A percentile compares a stretch with the other conserved stretches of the same genome.
phyloP scores from a whole-genome alignment of 2,888 invertebrate species.

The Leptopterna dolabrata region DNA sequence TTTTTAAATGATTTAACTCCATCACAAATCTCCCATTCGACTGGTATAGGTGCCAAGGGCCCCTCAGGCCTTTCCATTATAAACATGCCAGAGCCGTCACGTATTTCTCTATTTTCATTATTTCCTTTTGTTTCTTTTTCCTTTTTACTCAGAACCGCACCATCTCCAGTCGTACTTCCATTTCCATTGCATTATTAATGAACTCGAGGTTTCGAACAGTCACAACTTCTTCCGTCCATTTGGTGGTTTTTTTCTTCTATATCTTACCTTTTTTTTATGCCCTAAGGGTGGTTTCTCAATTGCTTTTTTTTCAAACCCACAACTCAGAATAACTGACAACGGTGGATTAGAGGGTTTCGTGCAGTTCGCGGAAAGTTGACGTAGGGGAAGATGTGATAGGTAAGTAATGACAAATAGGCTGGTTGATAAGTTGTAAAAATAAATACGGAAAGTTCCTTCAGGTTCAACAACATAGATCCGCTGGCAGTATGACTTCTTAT shows the following conservation, averaged over 20 bases:
- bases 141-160: neutral
- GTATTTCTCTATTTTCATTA: slow-evolving; percentile 53
- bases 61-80: slow-evolving; percentile 51
- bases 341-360: neutral
- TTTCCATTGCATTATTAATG: slow-evolving; percentile 54
- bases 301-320: neutral
- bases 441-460: too few relatives aligned
- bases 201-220: slow-evolving; percentile 33
- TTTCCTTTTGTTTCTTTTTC: slow-evolving; percentile 46
- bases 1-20: slow-evolving; percentile 54
- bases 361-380: neutral
- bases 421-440: neutral
- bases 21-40: slow-evolving; percentile 54
- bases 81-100: slow-evolving; percentile 50
- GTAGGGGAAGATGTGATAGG: neutral
- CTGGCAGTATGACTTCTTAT: too few relatives aligned
- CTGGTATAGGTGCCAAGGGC: slow-evolving; percentile 53
- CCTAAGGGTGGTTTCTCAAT: slow-evolving; percentile 12
- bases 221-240: slow-evolving; percentile 38
- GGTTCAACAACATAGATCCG: too few relatives aligned
- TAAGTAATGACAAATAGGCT: neutral
- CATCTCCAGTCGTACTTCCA: slow-evolving; percentile 31
- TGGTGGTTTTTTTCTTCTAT: slow-evolving; percentile 17
- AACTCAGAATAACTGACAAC: neutral
- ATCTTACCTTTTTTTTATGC: neutral